Conservation (phyloP, 2,113 vertebrate species). For the Silurus asotus region DNA sequence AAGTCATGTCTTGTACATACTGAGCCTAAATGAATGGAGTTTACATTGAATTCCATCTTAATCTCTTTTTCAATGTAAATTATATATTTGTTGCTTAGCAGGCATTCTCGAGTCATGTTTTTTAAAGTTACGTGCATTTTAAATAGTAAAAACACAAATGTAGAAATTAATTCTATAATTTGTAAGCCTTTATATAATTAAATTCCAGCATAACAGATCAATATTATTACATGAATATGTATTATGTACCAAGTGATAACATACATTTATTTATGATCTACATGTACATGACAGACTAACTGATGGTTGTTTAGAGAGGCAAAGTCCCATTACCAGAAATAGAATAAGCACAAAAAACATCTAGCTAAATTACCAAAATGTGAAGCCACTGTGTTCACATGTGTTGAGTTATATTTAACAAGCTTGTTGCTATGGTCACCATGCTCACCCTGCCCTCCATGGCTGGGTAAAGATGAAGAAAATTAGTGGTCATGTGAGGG, state of each 20-base stretch:
- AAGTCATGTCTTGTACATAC: neutral
- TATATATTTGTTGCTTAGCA: neutral
- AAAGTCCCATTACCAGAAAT: conserved; percentile 1
- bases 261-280: neutral
- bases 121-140: neutral
- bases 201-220: neutral
- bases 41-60: neutral
- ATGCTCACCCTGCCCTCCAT: neutral
- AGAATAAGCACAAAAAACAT: neutral
- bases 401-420: conserved; percentile 18
- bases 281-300: neutral
- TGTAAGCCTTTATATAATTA: neutral
- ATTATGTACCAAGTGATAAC: neutral
- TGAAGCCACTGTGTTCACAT: conserved; percentile 13
- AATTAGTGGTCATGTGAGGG: conserved; percentile 21
- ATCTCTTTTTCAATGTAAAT: neutral
- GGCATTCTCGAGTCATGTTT: neutral
- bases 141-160: neutral
- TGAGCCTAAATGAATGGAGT: neutral
- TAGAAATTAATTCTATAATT: neutral
- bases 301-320: neutral
- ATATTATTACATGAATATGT: neutral
- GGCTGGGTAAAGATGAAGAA: conserved; percentile 16
- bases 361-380: conserved; percentile 9
- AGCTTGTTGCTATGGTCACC: conserved; percentile 51